Base-by-base conservation (phyloP, 2,888 invertebrate genomes). In the Andrena dorsata region DNA sequence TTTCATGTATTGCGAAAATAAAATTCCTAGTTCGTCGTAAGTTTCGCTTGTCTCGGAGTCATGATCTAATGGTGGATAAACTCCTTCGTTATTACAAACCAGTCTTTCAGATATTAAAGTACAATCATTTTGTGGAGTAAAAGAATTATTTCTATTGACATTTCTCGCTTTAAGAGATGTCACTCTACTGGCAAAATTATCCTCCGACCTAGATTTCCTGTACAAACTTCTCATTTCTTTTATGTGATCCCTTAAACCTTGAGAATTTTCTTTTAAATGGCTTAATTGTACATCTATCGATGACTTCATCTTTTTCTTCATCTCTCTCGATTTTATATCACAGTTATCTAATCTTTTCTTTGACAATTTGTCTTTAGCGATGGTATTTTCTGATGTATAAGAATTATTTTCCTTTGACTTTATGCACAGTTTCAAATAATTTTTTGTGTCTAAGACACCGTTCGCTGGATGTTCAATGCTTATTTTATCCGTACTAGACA, bases 1-100 rank as follows among this genome's bases (percentile, higher is more conserved):
- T 68, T 90, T 90, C 56, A 89, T 72, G n/a, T 86, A 85, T 47
- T 84, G 81, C 0, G 88, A 88, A 35, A 90, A 86, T 16, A 90
- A 68, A 80, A 89, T 89, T 53, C 88, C 88, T 61, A 90, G 63
- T 71, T 89, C 88, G 32, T 90, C 84, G 49, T 85, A 89, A 47
- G 79, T 87, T 61, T 90, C 89, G 28, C 23, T 76, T 26, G 26
- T 61, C 26, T 72, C 66, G 28, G 72, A 73, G 30, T 23, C 30
- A 8, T 61, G 23, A 10, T 70, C 23, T 16, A 23, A 13, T 49
- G n/a, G 7, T 23, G n/a, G 0, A 5, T 0, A 23, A 47, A 7
- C 8, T 7, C 8, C 53, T 53, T 66, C 61, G 7, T 30, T 63
- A 26, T 20, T 56, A 56, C 6, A 28, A 23, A 49, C n/a, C n/a